Evolutionary conservation across 2,113 vertebrate species (phyloP).

Genomic region (Mustela nigripes): DNA sequence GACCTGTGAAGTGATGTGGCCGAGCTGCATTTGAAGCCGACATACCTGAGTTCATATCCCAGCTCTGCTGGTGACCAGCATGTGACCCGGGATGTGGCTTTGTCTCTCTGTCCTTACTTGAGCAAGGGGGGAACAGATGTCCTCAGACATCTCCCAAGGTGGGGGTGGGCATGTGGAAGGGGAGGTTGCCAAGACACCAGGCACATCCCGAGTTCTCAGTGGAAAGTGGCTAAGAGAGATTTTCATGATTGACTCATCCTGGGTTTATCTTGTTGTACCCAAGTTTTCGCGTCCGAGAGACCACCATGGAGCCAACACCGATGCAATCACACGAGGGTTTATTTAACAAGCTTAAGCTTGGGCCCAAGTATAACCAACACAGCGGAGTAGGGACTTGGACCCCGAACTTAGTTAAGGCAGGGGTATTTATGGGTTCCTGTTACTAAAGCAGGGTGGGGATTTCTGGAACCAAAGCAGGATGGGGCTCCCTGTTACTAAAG

Average conservation of each 20-base stretch:
- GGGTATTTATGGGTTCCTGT: too few relatives aligned
- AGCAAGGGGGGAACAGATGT: not conserved
- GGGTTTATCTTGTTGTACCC: not conserved
- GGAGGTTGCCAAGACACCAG: not conserved
- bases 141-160: not conserved
- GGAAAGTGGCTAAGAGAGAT: rapidly evolving
- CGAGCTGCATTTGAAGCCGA: not conserved
- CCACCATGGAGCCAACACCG: too few relatives aligned
- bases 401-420: too few relatives aligned
- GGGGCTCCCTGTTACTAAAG: too few relatives aligned
- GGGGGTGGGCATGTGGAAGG: not conserved
- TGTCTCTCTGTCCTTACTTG: not conserved
- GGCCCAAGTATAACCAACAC: too few relatives aligned
- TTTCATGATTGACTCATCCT: not conserved
- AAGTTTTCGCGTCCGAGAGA: too few relatives aligned
- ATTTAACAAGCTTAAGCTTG: too few relatives aligned
- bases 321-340: too few relatives aligned
- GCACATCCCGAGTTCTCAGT: rapidly evolving
- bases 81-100: not conserved
- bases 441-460: too few relatives aligned
- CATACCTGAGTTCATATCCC: not conserved
- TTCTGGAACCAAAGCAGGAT: too few relatives aligned
- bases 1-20: not conserved
- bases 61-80: not conserved
- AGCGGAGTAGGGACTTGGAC: too few relatives aligned